These are phyloP conservation scores for Dione juno DNA, from an alignment of 2,888 invertebrate species.

Conservation along the genomic window DNA sequence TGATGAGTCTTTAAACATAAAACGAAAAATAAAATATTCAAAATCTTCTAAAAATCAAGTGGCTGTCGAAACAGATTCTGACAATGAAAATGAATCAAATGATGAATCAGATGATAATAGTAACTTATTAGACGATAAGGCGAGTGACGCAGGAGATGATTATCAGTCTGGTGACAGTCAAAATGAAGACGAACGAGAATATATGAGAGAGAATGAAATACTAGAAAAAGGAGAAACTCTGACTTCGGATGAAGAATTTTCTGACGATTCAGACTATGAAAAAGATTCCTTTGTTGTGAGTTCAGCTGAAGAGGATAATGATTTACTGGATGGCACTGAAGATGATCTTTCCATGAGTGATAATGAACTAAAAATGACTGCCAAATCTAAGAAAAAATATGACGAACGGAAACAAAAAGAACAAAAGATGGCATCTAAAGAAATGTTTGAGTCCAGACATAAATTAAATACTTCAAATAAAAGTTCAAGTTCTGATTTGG, in stretches of 20 bases:
- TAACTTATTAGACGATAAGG: conserved; percentile 65
- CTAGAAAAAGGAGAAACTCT: conserved; percentile 79
- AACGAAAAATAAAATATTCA: conserved; percentile 21
- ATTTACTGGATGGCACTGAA: conserved; percentile 71
- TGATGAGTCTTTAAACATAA: conserved; percentile 15
- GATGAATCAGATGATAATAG: conserved; percentile 51
- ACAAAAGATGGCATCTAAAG: conserved; percentile 73
- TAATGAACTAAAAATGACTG: conserved; percentile 72
- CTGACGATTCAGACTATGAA: conserved; percentile 75
- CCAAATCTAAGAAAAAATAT: conserved; percentile 73
- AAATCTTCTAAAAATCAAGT: conserved; percentile 7
- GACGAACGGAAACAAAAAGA: conserved; percentile 71
- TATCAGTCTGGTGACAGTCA: conserved; percentile 79
- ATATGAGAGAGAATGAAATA: conserved; percentile 79
- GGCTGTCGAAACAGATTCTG: conserved; percentile 24
- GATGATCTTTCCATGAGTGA: conserved; percentile 74
- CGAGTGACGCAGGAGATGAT: conserved; percentile 69
- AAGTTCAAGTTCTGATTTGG: conserved; percentile 29
- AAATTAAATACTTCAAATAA: conserved; percentile 55
- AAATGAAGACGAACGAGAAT: conserved; percentile 75
- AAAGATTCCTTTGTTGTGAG: conserved; percentile 83
- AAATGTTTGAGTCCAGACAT: conserved; percentile 76
- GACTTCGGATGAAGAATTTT: conserved; percentile 73
- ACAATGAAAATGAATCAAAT: conserved; percentile 43
- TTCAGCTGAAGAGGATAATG: conserved; percentile 74